Base-by-base conservation (phyloP, 2,888 invertebrate genomes). In the Branchellion lobata region DNA sequence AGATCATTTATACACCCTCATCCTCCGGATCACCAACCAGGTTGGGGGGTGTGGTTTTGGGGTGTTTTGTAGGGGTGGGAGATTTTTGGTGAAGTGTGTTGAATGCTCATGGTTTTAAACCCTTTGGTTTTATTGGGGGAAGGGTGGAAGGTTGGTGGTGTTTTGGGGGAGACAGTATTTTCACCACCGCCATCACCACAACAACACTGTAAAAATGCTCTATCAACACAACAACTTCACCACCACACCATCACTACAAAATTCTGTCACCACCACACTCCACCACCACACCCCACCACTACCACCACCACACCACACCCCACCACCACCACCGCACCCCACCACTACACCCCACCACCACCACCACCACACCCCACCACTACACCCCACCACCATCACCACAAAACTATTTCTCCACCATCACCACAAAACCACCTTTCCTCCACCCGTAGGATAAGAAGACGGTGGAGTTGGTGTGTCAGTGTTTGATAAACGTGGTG, bases 381-480 rank as follows among this genome's bases (percentile, higher is more conserved):
- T 5, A 24, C 21, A 57, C n/a, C 24, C 24, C 3, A 14, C 21
- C 21, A 24, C 61, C 5, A 57, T 18, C 61, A n/a, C n/a, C 8
- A 47, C 8, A 47, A 47, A 14, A 47, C 11, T 14, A 47, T 14
- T 14, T 47, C 18, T 47, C 18, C 47, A 47, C 11, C 18, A 8
- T 47, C 47, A 57, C 21, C 61, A 57, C n/a, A 8, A 8, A 18
- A 3, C n/a, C 8, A 57, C 21, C 61, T 21, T 0, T 14, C 51
- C 27, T 5, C 69, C 24, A 14, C 34, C 73, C 65, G 29, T 92
- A 95, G 89, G 99, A 99, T 88, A 98, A 98, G 88, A 97, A 97
- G 87, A 95, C 96, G 80, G 95, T 98, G 57, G 99, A 99, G 87
- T 95, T 94, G 86, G 95, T 97, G n/a, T 98, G 98, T 85, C 91